Base-by-base conservation (phyloP, 2,888 invertebrate genomes). In the Periphyllus acericola region DNA sequence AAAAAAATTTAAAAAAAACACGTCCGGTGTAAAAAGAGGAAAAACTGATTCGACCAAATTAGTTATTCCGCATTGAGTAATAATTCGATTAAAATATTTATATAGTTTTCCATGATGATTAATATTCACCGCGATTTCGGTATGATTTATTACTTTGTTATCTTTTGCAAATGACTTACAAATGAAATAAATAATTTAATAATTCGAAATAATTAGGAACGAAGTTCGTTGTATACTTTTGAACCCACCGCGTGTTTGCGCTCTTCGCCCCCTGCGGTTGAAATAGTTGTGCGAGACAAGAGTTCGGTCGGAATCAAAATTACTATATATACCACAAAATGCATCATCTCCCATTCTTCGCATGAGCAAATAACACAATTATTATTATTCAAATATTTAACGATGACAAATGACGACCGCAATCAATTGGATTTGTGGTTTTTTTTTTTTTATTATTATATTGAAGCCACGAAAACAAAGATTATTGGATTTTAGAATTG, bases 171-270 rank as follows among this genome's bases (percentile, higher is more conserved):
- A 71, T 36, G 40, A 9, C 21, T n/a, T 36, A 14, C 19, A n/a
- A 80, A 80, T 29, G 29, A 71, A 82, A 82, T 71, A 71, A 46
- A 81, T 81, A 68, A 81, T 81, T 68, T 81, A 71, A 82, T 82
- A 82, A 82, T 32, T 46, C 71, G 40, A 82, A 82, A 82, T 82
- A 82, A 82, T 82, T 81, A 81, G 79, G n/a, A 80, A 36, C 66
- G 29, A 68, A 17, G 21, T 25, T 71, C 25, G 68, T 82, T 46
- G 1, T 14, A 46, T 46, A 46, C 81, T 71, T 32, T 68, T 68
- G 46, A 82, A 71, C 46, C 40, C 29, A 40, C 36, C 14, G 25
- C 66, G 19, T 46, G 1, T 34, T 25, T 80, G 66, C n/a, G 80
- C 66, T 60, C 55, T n/a, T 29, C 71, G 29, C 29, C 29, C 29